These are phyloP conservation scores for Pocillopora verrucosa DNA, from an alignment of 64 coral and sea anemone species.

Conservation along the genomic window DNA sequence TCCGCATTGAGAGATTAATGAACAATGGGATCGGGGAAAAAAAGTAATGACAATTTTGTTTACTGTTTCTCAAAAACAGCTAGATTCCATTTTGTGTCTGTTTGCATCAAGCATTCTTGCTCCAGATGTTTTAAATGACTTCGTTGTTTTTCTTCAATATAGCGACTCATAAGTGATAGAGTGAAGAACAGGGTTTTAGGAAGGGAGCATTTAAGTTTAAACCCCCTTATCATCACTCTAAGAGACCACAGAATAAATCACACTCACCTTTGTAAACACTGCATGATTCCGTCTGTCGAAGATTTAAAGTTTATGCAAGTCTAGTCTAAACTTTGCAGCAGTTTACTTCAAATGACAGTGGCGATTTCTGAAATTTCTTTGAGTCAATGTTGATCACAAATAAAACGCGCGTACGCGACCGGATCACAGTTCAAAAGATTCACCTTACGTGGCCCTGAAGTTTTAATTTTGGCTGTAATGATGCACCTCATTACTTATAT, in stretches of 20 bases:
- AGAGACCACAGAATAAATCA: neutral
- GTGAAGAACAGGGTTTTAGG: neutral
- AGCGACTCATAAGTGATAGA: neutral
- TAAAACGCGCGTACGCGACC: neutral
- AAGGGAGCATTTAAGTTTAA: too few relatives aligned
- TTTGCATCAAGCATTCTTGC: neutral
- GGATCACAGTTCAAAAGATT: neutral
- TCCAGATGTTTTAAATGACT: neutral
- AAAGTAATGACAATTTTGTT: neutral
- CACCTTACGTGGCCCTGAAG: neutral
- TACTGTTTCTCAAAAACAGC: conserved; percentile 2
- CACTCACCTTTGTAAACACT: conserved; percentile 17
- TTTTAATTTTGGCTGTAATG: neutral
- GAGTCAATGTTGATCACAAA: neutral
- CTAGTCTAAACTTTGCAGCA: too few relatives aligned
- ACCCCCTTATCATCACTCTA: neutral
- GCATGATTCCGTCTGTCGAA: neutral
- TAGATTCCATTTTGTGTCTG: conserved; percentile 12
- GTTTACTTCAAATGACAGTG: too few relatives aligned
- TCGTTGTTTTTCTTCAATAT: neutral
- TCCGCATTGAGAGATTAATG: neutral
- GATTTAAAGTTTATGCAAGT: neutral
- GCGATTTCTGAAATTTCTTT: neutral
- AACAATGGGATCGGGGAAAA: neutral
- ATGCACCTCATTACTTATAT: conserved; percentile 3